Base-by-base conservation (phyloP, 2,797 vertebrate species). In the Neoniphon sammara region DNA sequence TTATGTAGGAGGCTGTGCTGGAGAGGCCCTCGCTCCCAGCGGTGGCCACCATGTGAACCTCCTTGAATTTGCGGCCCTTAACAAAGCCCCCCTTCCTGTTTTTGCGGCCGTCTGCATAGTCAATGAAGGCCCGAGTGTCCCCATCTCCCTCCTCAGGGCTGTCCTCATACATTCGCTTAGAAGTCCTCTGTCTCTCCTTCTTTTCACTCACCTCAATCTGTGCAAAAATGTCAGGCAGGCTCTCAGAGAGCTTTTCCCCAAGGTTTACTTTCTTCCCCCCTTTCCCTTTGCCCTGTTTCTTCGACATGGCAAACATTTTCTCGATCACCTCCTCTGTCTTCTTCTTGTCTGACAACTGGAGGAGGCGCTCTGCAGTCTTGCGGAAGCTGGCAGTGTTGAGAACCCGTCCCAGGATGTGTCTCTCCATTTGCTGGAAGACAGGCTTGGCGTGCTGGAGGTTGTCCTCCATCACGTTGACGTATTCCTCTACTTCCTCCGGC, bases 351-450 rank as follows among this genome's bases (percentile, higher is more conserved):
- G 96, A 95, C 87, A 96, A 97, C 66, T 96, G 94, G 25, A 98
- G 92, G 50, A 98, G 93, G 44, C 95, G 96, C 85, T 98, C 97
- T 0, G 96, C 96, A 0, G 95, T 97, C 90, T 96, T 97, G 39
- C 94, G 91, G 75, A 99, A 97, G 86, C 93, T 94, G 49, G 95
- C 96, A 0, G 95, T 95, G 87, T 98, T 98, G 27, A 95, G 95
- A 20, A 97, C 96, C 14, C 92, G 94, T 18, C 96, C 96, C 5
- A 98, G 91, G 74, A 98, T 97, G 88, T 97, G 96, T 74, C 96
- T 96, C 89, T 98, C 96, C 69, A 98, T 95, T 86, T 96, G 95
- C 91, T 98, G 97, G 86, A 98, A 99, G 75, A 99, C 95, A 0
- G 97, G 97, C 74, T 98, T 99, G 78, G 96, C 96, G 42, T 91